Percentiles rank a stretch among this genome's conserved stretches.
Conservation (phyloP, 92 coral and sea anemone species). For the Virgularia gustaviana region DNA sequence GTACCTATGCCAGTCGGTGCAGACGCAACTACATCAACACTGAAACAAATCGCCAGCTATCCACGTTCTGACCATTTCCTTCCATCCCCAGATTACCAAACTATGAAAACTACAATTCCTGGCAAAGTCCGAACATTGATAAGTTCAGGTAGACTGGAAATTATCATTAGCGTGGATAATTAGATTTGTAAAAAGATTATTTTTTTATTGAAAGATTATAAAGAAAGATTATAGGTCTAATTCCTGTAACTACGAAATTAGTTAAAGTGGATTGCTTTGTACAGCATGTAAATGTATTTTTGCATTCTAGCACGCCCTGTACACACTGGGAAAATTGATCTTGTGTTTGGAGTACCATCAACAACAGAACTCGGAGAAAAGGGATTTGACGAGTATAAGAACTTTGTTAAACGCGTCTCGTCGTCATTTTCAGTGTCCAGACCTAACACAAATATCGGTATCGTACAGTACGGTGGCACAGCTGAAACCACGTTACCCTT, state of each 20-base stretch:
- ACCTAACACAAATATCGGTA: slow-evolving; percentile 3
- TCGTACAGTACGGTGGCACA: slow-evolving; percentile 5
- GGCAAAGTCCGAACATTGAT: not conserved
- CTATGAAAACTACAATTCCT: not conserved
- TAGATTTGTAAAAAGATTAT: no score
- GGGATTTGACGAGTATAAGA: slow-evolving; percentile 13
- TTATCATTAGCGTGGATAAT: no score
- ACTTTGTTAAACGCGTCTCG: slow-evolving; percentile 9
- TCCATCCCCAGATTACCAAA: not conserved
- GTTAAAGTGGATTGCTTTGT: no score
- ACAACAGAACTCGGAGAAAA: slow-evolving; percentile 14
- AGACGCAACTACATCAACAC: not conserved
- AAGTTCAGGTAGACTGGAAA: slow-evolving; percentile 19
- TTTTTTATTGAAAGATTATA: no score
- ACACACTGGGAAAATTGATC: slow-evolving; percentile 11
- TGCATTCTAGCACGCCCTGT: not conserved
- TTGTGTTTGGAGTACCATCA: slow-evolving; percentile 28
- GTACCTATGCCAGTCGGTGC: slow-evolving; percentile 14
- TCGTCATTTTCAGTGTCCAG: not conserved
- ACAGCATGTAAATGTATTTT: no score
- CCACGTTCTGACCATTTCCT: not conserved
- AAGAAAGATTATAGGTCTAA: no score
- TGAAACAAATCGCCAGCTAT: slow-evolving; percentile 14
- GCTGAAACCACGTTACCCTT: slow-evolving; percentile 11
- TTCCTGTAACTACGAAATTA: no score